Conservation (phyloP, 2,888 invertebrate species). For the Drosophila monieri region DNA sequence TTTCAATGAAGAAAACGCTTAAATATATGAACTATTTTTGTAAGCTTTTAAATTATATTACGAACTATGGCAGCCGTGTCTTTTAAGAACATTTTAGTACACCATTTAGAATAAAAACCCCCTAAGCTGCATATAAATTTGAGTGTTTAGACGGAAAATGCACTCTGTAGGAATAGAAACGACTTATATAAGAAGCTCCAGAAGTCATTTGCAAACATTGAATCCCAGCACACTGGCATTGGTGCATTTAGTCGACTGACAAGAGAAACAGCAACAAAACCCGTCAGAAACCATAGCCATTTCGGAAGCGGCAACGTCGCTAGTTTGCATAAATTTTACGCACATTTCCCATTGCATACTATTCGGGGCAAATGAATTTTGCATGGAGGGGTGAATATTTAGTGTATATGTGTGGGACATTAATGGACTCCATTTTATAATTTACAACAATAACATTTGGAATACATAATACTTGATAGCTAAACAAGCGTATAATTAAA, state of each 20-base stretch:
- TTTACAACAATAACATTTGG: slow-evolving; percentile 28
- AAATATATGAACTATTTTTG: neutral
- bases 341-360: slow-evolving; percentile 47
- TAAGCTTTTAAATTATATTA: too few relatives aligned
- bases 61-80: neutral
- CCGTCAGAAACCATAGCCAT: slow-evolving; percentile 20
- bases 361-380: slow-evolving; percentile 34
- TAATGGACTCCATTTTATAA: slow-evolving; percentile 35
- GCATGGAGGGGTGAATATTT: slow-evolving; percentile 7
- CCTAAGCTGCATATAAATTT: slow-evolving; percentile 1
- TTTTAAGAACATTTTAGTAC: neutral
- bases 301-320: slow-evolving; percentile 27
- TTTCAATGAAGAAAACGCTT: too few relatives aligned
- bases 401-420: neutral
- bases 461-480: slow-evolving; percentile 27
- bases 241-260: slow-evolving; percentile 10
- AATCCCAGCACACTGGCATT: slow-evolving; percentile 1
- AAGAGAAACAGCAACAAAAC: slow-evolving; percentile 3
- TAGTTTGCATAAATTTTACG: slow-evolving; percentile 66
- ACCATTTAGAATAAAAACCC: neutral
- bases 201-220: slow-evolving; percentile 35
- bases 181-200: slow-evolving; percentile 16
- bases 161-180: slow-evolving; percentile 3
- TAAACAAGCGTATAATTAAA: slow-evolving; percentile 18
- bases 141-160: slow-evolving; percentile 6